These are phyloP conservation scores for Brachyistius frenatus DNA, from an alignment of 2,113 vertebrate species.

Conservation along the genomic window DNA sequence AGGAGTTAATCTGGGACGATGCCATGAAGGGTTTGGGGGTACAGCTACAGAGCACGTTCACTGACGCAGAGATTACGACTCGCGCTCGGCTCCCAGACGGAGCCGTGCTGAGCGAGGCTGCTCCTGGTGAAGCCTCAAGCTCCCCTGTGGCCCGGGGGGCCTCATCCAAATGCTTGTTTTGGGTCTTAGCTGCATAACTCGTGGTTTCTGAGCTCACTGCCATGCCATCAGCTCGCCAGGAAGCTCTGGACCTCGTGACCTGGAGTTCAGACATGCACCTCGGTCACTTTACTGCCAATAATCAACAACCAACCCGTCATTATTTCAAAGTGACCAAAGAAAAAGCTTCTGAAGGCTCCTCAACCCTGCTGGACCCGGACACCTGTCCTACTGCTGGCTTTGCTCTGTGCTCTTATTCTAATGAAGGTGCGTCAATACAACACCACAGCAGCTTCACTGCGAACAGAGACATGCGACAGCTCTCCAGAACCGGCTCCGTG, in stretches of 20 bases:
- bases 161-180: constrained; percentile 22
- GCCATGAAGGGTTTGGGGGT: neutral
- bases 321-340: neutral
- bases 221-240: constrained; percentile 24
- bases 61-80: neutral
- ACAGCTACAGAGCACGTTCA: neutral
- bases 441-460: neutral
- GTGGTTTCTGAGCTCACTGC: constrained; percentile 11
- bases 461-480: neutral
- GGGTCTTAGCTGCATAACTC: neutral
- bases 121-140: constrained; percentile 14
- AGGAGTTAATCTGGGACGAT: constrained; percentile 13
- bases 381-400: neutral
- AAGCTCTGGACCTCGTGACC: constrained; percentile 25
- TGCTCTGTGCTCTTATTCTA: neutral
- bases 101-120: neutral
- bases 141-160: neutral
- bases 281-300: neutral
- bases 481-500: neutral
- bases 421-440: neutral
- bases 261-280: neutral
- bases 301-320: constrained; percentile 1
- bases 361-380: too few species aligned
- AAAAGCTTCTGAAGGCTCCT: too few species aligned
- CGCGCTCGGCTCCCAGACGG: neutral